phyloP scores from a whole-genome alignment of 2,888 invertebrate genomes.

The Venusia cambrica region DNA sequence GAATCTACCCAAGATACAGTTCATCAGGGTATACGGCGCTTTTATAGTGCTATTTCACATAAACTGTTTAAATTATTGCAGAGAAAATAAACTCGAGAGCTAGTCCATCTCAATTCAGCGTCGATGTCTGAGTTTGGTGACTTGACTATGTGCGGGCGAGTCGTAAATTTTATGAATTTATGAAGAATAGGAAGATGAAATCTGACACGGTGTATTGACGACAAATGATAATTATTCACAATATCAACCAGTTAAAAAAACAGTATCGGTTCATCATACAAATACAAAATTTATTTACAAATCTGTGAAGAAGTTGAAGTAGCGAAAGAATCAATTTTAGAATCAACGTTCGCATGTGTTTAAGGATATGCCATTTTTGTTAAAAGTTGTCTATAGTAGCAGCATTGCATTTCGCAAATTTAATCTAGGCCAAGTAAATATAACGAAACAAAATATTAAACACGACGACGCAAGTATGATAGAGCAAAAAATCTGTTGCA shows the following conservation, averaged over 20 bases:
- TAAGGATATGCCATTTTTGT: too few relatives aligned
- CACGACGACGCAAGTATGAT: slow-evolving; percentile 33
- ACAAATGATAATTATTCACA: slow-evolving; percentile 50
- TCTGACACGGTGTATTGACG: slow-evolving; percentile 50
- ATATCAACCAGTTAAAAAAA: slow-evolving; percentile 12
- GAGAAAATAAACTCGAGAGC: slow-evolving; percentile 32
- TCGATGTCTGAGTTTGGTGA: slow-evolving; percentile 6
- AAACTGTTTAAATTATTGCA: slow-evolving; percentile 35
- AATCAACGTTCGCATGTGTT: too few relatives aligned
- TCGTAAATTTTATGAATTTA: too few relatives aligned
- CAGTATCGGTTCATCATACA: slow-evolving; percentile 6
- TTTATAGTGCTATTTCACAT: slow-evolving; percentile 37
- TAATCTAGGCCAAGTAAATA: slow-evolving; percentile 51
- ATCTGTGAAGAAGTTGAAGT: too few relatives aligned
- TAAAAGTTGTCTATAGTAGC: slow-evolving; percentile 6
- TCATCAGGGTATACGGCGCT: slow-evolving; percentile 36
- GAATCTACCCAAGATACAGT: slow-evolving; percentile 36
- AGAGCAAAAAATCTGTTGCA: slow-evolving; percentile 29
- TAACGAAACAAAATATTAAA: slow-evolving; percentile 39
- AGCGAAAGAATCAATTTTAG: too few relatives aligned
- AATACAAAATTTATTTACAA: slow-evolving; percentile 1
- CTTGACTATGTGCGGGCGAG: slow-evolving; percentile 9
- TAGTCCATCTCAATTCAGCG: slow-evolving; percentile 22
- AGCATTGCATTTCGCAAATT: slow-evolving; percentile 38
- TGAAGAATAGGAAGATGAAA: slow-evolving; percentile 49